Evolutionary conservation across 2,797 vertebrate genomes (phyloP).

Genomic region (Sebastes itinus): DNA sequence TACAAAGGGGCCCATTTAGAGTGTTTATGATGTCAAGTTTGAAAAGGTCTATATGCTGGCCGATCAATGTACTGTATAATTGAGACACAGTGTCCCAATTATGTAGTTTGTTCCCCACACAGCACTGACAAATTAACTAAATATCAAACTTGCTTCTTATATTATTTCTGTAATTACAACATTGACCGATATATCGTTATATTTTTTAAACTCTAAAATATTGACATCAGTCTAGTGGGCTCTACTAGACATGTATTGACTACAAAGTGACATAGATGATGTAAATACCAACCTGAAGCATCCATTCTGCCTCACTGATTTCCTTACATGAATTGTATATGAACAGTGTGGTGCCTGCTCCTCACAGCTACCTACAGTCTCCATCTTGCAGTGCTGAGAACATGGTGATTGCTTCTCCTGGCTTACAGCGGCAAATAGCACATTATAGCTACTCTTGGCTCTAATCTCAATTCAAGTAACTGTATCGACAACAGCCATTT

Average conservation of each 20-base stretch:
- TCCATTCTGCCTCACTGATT: neutral
- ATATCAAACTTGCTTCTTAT: neutral
- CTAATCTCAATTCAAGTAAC: conserved; percentile 25
- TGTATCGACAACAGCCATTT: conserved; percentile 32
- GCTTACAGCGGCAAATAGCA: conserved; percentile 12
- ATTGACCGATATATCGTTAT: neutral
- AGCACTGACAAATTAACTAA: neutral
- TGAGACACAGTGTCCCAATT: neutral
- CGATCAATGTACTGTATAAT: no score
- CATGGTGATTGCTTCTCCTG: neutral
- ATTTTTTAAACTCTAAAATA: neutral
- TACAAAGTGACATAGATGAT: neutral
- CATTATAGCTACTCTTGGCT: conserved; percentile 18
- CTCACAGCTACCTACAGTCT: neutral
- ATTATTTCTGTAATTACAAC: neutral
- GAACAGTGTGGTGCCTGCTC: neutral
- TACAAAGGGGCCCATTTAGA: no score
- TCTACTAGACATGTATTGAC: neutral
- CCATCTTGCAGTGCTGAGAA: conserved; percentile 9
- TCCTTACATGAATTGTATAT: neutral
- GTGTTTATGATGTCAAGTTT: no score
- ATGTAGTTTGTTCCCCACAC: neutral
- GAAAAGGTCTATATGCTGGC: no score
- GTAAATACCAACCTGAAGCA: neutral
- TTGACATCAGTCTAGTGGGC: neutral